Base-by-base conservation (phyloP, 2,797 vertebrate genomes). In the Sebastes aleutianus region DNA sequence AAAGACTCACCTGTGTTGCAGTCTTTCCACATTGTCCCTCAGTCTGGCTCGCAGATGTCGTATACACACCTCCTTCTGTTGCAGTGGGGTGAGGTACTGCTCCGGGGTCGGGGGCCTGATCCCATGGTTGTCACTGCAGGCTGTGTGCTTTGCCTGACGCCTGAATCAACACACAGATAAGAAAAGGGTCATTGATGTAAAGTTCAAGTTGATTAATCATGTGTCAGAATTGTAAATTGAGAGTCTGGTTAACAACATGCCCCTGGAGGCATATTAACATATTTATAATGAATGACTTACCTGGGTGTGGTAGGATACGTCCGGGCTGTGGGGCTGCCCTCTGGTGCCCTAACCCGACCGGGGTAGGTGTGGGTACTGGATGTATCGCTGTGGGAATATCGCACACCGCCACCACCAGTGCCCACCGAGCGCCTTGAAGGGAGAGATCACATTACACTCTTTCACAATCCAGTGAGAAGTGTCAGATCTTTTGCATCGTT, bases 51-150 rank as follows among this genome's bases (percentile, higher is more conserved):
- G 96, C 85, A 99, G 96, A 84, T 99, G 98, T 59, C 98, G 95
- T 89, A 99, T 99, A 84, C 97, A 99, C 78, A 99, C 98, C 93
- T 99, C 98, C 93, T 99, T 99, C 95, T 99, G 98, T 90, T 99
- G 98, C 91, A 99, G 96, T 0, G 98, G 98, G 0, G 98, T 99
- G 76, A 99, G 96, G 94, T 99, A 99, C 94, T 99, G 98, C 86
- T 99, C 98, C 0, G 98, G 98, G 2, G 97, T 95, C 0, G 98
- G 98, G 0, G 97, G 96, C 82, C 96, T 96, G 93, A 99, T 98
- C 54, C 98, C 98, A 61, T 99, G 98, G 95, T 99, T 99, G 89
- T 99, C 98, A 0, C 96, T 97, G 95, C 98, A 99, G 61, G 97
- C 93, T 4, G 95, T 94, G 91, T 98, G 97, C 93, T 98, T 98